Percentiles rank a stretch among this genome's conserved stretches.
Evolutionary conservation across 1,140 invertebrate species (phyloP).

Genomic region (Drosophila eugracilis): DNA sequence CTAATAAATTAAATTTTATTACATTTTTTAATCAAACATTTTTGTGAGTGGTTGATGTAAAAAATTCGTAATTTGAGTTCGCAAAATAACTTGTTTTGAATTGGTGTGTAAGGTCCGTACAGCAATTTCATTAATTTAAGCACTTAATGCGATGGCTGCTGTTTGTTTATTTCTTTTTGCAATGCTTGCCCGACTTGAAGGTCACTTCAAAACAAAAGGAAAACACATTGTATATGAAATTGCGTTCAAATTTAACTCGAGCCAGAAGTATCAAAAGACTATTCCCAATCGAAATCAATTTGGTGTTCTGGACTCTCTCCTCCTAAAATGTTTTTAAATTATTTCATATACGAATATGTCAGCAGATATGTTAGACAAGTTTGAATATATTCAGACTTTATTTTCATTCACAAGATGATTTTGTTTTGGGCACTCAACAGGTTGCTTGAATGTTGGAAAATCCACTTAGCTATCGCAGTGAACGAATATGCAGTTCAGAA

Average conservation of each 20-base stretch:
- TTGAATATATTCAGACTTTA: slow-evolving; percentile 22
- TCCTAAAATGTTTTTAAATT: not conserved
- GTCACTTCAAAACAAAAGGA: slow-evolving; percentile 18
- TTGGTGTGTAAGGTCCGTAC: not conserved
- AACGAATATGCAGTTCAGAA: not conserved
- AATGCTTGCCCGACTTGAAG: slow-evolving; percentile 34
- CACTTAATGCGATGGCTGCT: slow-evolving; percentile 3
- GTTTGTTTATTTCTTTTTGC: slow-evolving; percentile 38
- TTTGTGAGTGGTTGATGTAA: not conserved
- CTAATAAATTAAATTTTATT: slow-evolving; percentile 20
- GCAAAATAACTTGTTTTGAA: not conserved
- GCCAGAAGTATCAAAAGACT: slow-evolving; percentile 15
- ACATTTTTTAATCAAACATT: slow-evolving; percentile 1
- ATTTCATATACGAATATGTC: slow-evolving; percentile 4
- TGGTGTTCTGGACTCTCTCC: not conserved
- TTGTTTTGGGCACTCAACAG: slow-evolving; percentile 32
- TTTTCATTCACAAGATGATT: not conserved
- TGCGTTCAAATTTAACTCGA: slow-evolving; percentile 6
- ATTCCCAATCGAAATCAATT: slow-evolving; percentile 4
- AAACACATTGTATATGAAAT: slow-evolving; percentile 13
- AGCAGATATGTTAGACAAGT: slow-evolving; percentile 6
- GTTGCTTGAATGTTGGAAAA: slow-evolving; percentile 48
- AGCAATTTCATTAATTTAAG: slow-evolving; percentile 17
- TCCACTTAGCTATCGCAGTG: slow-evolving; percentile 4
- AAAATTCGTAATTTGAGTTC: not conserved